Conservation (phyloP, 2,888 invertebrate genomes). For the Perithous albicinctus region DNA sequence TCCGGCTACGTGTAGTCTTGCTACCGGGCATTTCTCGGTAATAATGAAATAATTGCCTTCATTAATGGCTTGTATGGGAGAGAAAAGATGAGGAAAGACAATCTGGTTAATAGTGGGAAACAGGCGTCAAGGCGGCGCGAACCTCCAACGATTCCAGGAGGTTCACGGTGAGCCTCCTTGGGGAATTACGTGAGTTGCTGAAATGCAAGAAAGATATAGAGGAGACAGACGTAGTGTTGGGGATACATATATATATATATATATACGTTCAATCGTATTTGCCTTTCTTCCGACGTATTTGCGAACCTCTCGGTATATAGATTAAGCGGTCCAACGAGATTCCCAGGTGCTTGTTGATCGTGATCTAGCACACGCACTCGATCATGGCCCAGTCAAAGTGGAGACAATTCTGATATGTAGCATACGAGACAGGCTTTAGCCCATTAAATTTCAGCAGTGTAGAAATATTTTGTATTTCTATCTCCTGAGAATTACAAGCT, state of each 20-base stretch:
- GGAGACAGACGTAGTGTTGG: too few relatives aligned
- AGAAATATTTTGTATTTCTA: background rate
- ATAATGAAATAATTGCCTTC: slow-evolving; percentile 65
- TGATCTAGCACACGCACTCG: slow-evolving; percentile 10
- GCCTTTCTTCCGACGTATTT: slow-evolving; percentile 16
- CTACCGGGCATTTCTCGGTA: slow-evolving; percentile 50
- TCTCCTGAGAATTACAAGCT: background rate
- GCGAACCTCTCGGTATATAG: slow-evolving; percentile 55
- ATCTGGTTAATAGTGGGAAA: slow-evolving; percentile 40
- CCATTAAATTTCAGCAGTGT: background rate
- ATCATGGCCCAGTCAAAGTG: slow-evolving; percentile 11
- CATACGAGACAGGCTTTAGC: background rate
- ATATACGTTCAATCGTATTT: slow-evolving; percentile 13
- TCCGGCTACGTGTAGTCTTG: slow-evolving; percentile 5
- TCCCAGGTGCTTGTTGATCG: slow-evolving; percentile 57
- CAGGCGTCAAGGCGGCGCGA: slow-evolving; percentile 28
- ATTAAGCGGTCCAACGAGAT: slow-evolving; percentile 65
- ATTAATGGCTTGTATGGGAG: slow-evolving; percentile 54
- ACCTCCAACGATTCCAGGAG: slow-evolving; percentile 38
- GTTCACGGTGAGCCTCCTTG: slow-evolving; percentile 10
- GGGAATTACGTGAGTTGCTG: slow-evolving; percentile 18
- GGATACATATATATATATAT: background rate
- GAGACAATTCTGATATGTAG: background rate
- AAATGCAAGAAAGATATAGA: slow-evolving; percentile 11
- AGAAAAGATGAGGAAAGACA: slow-evolving; percentile 29